Evolutionary conservation across 2,113 vertebrate species (phyloP).

Genomic region (Elephantulus edwardii): DNA sequence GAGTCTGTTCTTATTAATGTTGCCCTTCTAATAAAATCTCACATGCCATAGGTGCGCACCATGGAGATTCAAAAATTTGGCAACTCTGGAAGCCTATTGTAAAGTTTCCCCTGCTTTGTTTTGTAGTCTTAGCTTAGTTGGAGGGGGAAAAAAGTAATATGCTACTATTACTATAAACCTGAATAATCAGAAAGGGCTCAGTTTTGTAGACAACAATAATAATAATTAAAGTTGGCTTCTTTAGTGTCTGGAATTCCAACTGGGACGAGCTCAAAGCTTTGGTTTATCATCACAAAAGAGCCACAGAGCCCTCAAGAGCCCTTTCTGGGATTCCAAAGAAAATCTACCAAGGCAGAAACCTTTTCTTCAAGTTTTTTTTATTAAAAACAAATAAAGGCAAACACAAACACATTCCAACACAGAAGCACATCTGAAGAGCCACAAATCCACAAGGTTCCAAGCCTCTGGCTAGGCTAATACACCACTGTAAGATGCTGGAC

Average conservation of each 20-base stretch:
- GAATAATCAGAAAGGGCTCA: slow-evolving; percentile 70
- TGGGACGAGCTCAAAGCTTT: slow-evolving; percentile 74
- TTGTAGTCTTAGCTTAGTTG: slow-evolving; percentile 30
- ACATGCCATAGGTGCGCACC: slow-evolving; percentile 36
- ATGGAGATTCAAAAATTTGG: slow-evolving; percentile 39
- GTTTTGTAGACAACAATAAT: slow-evolving; percentile 75
- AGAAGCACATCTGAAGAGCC: slow-evolving; percentile 78
- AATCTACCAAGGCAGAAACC: slow-evolving; percentile 71
- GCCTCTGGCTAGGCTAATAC: slow-evolving; percentile 68
- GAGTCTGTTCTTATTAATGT: slow-evolving; percentile 66
- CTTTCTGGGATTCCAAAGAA: slow-evolving; percentile 76
- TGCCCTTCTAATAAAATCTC: slow-evolving; percentile 59
- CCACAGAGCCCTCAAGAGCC: slow-evolving; percentile 73
- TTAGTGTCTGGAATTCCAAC: slow-evolving; percentile 74
- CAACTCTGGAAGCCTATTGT: slow-evolving; percentile 51
- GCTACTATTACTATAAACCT: slow-evolving; percentile 74
- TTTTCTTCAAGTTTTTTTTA: slow-evolving; percentile 70
- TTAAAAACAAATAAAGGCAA: slow-evolving; percentile 80
- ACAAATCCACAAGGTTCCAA: slow-evolving; percentile 79
- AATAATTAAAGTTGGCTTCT: slow-evolving; percentile 77
- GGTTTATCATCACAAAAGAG: slow-evolving; percentile 75
- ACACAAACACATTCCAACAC: slow-evolving; percentile 80
- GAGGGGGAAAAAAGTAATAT: slow-evolving; percentile 38
- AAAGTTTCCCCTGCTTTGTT: slow-evolving; percentile 59
- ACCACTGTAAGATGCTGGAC: slow-evolving; percentile 62